These are phyloP conservation scores for Philaethria dido DNA, from an alignment of 2,888 invertebrate species.

Conservation along the genomic window DNA sequence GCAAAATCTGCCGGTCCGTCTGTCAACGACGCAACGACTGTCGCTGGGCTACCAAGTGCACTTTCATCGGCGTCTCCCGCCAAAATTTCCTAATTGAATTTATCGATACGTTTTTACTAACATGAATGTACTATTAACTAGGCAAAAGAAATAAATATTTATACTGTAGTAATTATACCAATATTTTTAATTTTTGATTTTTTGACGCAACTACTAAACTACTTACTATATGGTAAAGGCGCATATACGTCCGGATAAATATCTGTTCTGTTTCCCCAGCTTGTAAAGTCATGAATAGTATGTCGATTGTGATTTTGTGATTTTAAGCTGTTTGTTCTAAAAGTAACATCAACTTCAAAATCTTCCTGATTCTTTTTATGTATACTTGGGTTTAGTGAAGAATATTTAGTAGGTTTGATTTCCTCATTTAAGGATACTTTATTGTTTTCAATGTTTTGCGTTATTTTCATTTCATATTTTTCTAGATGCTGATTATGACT, in stretches of 20 bases:
- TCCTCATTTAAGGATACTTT: neutral
- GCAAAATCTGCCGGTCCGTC: slow-evolving; percentile 38
- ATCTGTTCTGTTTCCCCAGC: slow-evolving; percentile 76
- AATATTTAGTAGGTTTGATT: slow-evolving; percentile 2
- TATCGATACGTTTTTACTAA: slow-evolving; percentile 8
- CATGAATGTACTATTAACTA: neutral
- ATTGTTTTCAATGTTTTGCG: slow-evolving; percentile 13
- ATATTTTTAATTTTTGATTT: neutral
- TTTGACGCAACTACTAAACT: neutral
- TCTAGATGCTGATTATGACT: neutral
- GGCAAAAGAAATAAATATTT: too few relatives aligned
- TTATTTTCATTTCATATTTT: slow-evolving; percentile 21
- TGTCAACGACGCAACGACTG: slow-evolving; percentile 56
- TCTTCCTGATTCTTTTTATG: slow-evolving; percentile 27
- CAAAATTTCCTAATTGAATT: slow-evolving; percentile 47
- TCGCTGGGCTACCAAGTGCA: slow-evolving; percentile 61
- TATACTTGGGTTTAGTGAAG: slow-evolving; percentile 24
- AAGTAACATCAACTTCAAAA: slow-evolving; percentile 50
- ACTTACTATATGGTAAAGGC: slow-evolving; percentile 91
- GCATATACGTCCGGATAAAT: slow-evolving; percentile 90
- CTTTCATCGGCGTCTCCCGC: slow-evolving; percentile 71
- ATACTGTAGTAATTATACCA: too few relatives aligned
- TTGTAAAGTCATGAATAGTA: slow-evolving; percentile 67
- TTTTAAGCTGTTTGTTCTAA: slow-evolving; percentile 51
- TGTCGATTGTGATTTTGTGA: slow-evolving; percentile 64